These are phyloP conservation scores for Crypturellus tataupa DNA, from an alignment of 2,797 vertebrate species.

Conservation along the genomic window DNA sequence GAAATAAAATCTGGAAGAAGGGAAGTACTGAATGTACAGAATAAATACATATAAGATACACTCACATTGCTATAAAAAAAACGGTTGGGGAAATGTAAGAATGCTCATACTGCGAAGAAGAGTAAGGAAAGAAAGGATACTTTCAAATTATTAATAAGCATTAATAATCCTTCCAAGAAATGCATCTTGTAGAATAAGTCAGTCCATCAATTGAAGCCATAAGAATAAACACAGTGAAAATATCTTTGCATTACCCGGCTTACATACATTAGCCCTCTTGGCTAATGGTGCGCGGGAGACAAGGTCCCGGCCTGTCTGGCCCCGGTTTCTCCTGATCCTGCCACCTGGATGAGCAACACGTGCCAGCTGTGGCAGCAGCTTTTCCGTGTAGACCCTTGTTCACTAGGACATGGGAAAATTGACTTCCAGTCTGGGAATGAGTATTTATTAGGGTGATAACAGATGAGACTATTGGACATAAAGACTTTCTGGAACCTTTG, in stretches of 20 bases:
- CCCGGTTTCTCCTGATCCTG: accelerated
- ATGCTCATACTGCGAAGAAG: neutral
- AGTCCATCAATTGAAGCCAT: neutral
- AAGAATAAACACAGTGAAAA: neutral
- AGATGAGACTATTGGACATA: neutral
- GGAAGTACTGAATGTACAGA: neutral
- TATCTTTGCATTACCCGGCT: neutral
- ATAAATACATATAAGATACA: neutral
- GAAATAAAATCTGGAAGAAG: neutral
- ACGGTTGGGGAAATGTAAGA: neutral
- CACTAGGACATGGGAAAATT: neutral
- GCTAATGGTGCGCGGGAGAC: accelerated
- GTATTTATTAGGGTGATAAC: neutral
- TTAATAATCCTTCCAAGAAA: neutral
- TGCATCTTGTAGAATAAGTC: neutral
- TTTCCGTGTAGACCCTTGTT: neutral
- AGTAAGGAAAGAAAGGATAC: neutral
- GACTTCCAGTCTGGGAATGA: neutral
- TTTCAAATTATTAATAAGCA: slow-evolving; percentile 12
- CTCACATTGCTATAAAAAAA: neutral
- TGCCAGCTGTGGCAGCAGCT: neutral
- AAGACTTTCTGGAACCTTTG: accelerated
- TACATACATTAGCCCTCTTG: accelerated
- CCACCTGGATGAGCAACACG: neutral
- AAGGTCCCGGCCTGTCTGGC: neutral